Base-by-base conservation (phyloP, 1,140 invertebrate species). In the Aricia agestis region DNA sequence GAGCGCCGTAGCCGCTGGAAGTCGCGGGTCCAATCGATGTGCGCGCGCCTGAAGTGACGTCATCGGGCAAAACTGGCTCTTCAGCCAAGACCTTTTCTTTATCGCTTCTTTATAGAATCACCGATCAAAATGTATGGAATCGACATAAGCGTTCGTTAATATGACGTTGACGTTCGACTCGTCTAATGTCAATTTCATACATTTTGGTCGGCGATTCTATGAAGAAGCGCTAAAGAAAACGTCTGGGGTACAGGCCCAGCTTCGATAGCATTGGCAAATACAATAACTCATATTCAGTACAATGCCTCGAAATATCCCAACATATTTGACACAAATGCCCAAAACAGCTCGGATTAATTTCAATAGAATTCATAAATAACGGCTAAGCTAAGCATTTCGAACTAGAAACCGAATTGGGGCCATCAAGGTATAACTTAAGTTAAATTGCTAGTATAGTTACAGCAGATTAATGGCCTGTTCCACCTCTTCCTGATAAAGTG, bases 11-110 rank as follows among this genome's bases (percentile, higher is more conserved):
- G 86, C 86, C 77, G 75, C 82, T 88, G 72, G 63, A 79, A 76
- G 79, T 75, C 61, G 70, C 65, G 72, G 71, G 67, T 58, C 68
- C 74, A 79, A 87, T 87, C 85, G 82, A 87, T 87, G 58, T 89
- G 86, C 86, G 88, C 88, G 88, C 88, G 88, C 88, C 78, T 72
- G n/a, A 52, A 15, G 70, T 88, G 86, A 90, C 86, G 88, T 90
- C 86, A 90, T 71, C 79, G 82, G 84, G 77, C 80, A 79, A 69
- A 65, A 73, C 59, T 69, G 25, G 25, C 25, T 3, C 25, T 25
- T 25, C 3, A 25, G 25, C 25, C 25, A 25, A 25, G 25, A 25
- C 3, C 1, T 25, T 25, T 3, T 25, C 25, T 25, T 25, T n/a
- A n/a, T n/a, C n/a, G n/a, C n/a, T n/a, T n/a, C n/a, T n/a, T n/a